These are phyloP conservation scores for Plebejus anna DNA, from an alignment of 2,888 invertebrate species.

Conservation along the genomic window DNA sequence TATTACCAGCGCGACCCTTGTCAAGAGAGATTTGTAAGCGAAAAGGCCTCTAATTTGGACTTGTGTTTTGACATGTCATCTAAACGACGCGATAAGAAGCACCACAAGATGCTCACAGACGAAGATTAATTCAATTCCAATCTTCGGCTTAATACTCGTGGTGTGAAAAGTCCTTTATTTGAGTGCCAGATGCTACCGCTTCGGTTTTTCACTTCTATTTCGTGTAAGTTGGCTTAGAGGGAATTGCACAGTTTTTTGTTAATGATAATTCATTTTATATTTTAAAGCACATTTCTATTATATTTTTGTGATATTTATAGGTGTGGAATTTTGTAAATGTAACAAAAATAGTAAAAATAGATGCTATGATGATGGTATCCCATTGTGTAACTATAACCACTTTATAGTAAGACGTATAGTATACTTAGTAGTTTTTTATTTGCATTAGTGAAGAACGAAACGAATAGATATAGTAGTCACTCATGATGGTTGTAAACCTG, in stretches of 20 bases:
- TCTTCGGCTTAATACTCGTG: conserved; percentile 12
- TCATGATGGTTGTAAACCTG: neutral
- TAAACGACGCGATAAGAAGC: conserved; percentile 38
- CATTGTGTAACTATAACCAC: no score
- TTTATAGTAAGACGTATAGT: no score
- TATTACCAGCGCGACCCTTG: conserved; percentile 56
- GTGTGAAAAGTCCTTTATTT: conserved; percentile 20
- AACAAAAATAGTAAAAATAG: no score
- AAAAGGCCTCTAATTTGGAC: conserved; percentile 67
- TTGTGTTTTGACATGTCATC: conserved; percentile 61
- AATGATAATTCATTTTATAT: neutral
- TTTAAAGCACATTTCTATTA: no score
- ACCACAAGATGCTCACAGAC: conserved; percentile 23
- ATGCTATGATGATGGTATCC: no score
- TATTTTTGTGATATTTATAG: no score
- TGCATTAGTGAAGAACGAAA: neutral
- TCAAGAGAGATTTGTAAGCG: conserved; percentile 68
- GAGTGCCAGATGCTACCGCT: conserved; percentile 12
- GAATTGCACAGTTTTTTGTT: neutral
- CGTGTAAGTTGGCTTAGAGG: neutral
- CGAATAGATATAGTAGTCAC: neutral
- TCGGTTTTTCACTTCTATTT: conserved; percentile 3
- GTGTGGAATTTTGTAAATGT: no score
- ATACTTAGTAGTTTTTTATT: no score
- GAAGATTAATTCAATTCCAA: conserved; percentile 27